phyloP scores from a whole-genome alignment of 2,113 vertebrate species.

The Addax nasomaculatus region DNA sequence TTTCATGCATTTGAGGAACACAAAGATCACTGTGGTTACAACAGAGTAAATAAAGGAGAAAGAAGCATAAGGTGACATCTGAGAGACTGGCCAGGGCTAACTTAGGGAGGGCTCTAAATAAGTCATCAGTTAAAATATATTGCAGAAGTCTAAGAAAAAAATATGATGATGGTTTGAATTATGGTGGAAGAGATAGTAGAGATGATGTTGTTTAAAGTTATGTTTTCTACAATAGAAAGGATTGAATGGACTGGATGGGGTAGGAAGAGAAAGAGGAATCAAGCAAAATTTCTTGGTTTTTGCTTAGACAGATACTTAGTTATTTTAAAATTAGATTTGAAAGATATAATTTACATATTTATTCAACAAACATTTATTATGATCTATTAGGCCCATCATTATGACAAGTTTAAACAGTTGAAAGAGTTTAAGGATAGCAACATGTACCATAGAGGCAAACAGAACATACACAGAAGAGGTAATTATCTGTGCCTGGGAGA shows the following conservation, averaged over 20 bases:
- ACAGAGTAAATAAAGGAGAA: not conserved
- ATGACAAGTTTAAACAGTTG: not conserved
- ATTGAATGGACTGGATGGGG: not conserved
- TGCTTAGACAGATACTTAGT: not conserved
- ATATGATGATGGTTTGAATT: not conserved
- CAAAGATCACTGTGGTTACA: not conserved
- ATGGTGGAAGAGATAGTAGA: not conserved
- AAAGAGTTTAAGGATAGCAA: not conserved
- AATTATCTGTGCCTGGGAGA: not conserved
- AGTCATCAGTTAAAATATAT: not conserved
- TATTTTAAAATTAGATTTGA: not conserved
- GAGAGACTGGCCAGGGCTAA: not conserved
- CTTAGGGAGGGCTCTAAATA: not conserved
- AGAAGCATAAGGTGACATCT: not conserved
- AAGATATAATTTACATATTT: not conserved
- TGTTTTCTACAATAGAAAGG: not conserved
- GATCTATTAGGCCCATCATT: not conserved
- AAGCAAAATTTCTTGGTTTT: not conserved
- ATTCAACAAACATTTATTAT: not conserved
- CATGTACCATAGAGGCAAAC: not conserved
- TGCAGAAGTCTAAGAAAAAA: not conserved
- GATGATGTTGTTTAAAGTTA: not conserved
- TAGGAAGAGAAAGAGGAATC: not conserved
- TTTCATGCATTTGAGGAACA: not conserved
- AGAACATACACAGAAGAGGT: not conserved